Evolutionary conservation across 2,113 vertebrate genomes (phyloP).

Genomic region (Marmota flaviventris): DNA sequence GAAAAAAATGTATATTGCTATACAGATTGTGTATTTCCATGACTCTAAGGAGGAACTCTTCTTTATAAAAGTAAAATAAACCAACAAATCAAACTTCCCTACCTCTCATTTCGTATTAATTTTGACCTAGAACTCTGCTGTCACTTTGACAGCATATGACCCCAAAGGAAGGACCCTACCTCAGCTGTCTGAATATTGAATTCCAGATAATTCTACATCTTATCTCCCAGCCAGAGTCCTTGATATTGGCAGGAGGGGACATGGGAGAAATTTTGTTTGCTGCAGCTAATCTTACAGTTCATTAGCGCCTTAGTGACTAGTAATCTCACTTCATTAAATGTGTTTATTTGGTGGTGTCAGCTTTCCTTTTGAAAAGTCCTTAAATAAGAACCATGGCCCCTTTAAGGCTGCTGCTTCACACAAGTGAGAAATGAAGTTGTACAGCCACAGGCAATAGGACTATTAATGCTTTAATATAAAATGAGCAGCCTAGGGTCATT

Average conservation of each 20-base stretch:
- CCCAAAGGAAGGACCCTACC: not conserved
- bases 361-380: constrained; percentile 79
- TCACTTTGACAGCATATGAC: constrained; percentile 60
- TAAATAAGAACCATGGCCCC: constrained; percentile 70
- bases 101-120: constrained; percentile 65
- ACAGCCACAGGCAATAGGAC: constrained; percentile 47
- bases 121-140: constrained; percentile 69
- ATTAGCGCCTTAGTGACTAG: constrained; percentile 83
- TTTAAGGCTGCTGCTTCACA: constrained; percentile 60
- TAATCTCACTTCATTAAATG: constrained; percentile 85
- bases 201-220: constrained; percentile 70
- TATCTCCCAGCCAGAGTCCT: constrained; percentile 72
- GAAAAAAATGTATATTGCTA: not conserved
- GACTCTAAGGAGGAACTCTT: not conserved
- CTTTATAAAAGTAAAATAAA: not conserved
- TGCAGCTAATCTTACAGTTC: constrained; percentile 81
- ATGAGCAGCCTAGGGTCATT: constrained; percentile 72
- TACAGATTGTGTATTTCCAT: not conserved
- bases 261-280: constrained; percentile 79
- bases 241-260: constrained; percentile 79
- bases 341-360: constrained; percentile 83
- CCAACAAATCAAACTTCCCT: not conserved
- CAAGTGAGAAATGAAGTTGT: constrained; percentile 59
- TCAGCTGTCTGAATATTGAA: constrained; percentile 70
- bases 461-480: constrained; percentile 74